Evolutionary conservation across 2,797 vertebrate genomes (phyloP), one percentile per base, ranked within the genome.

Genomic region (Crocodylus rhombifer): DNA sequence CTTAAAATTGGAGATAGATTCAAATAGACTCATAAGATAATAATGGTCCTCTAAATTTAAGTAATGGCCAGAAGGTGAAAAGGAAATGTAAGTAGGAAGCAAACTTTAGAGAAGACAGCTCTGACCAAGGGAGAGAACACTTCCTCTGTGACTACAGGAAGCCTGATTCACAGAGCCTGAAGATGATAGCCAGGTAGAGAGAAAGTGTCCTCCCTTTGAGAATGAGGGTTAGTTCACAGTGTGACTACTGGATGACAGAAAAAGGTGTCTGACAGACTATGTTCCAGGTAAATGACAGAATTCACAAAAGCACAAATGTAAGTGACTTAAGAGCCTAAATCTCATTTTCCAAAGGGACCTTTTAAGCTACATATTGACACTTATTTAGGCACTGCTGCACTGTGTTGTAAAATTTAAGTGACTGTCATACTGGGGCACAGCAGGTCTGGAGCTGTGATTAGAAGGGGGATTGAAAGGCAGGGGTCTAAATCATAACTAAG

Each of bases 321-420:
- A 69, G 67, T 69, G 67, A 14, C 18, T 62, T 57, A 62, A 0
- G 0, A 51, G 28, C 5, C 4, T 57, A 26, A 4, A 82, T 26
- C 2, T 10, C 71, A 15, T 11, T 64, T 82, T 28, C 58, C 15
- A 80, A 75, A 73, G 4, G 20, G 77, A 74, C 3, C 13, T 76
- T 28, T 61, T 91, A 51, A 51, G 3, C 42, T 51, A 51, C 3
- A 11, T 51, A 51, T 51, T 51, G 42, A 51, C 9, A 51, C 42
- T 51, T 51, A 51, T 51, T 51, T 51, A 51, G 42, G 42, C 42
- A 51, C 10, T 51, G 42, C 42, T 51, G 42, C 42, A 51, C 42
- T 51, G 42, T 51, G 42, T 51, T 51, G 42, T 51, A 9, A 51
- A 51, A 51, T 51, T 10, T 51, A 51, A 51, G 42, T 51, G 42